Base-by-base conservation (phyloP, 2,797 vertebrate species). In the Malurus splendens region DNA sequence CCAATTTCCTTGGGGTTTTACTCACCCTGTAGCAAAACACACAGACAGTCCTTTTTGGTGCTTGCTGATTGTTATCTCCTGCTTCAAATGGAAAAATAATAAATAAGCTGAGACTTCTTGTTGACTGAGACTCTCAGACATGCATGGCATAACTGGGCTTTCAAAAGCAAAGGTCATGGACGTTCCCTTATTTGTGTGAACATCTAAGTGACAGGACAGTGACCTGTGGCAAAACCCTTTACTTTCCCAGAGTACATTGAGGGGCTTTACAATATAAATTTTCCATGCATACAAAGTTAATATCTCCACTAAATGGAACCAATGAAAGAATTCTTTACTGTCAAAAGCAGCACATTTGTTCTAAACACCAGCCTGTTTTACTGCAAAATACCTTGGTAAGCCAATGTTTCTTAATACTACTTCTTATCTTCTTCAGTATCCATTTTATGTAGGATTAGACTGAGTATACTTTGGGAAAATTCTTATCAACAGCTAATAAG, bases 201-300 rank as follows among this genome's bases (percentile, higher is more conserved):
- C 44, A 72, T 85, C 80, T 80, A 71, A 92, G 41, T 81, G 85
- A 87, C 66, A 80, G 73, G 59, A 91, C 18, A 77, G 70, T 78
- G 85, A 83, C 73, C 76, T 83, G 72, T 80, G 76, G 68, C 66
- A 72, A 91, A 92, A 68, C 66, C 36, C 92, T 89, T 89, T 87
- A 6, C 23, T 65, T 80, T 48, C 42, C 36, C 41, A 41, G 51
- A 2, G 28, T 60, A 33, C 32, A 55, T 48, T 25, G 75, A 55
- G n/a, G 33, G 44, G 7, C 39, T 90, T 85, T 92, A 89, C 76
- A 81, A 23, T 57, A 73, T n/a, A 42, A 33, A 67, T 90, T 78
- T 90, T 87, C 72, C 74, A 23, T 25, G 20, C 44, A 28, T 71
- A 66, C 28, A 32, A 70, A 90, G 39, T 85, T 75, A 54, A 28